These are phyloP conservation scores for Lasioglossum baleicum DNA, from an alignment of 1,140 invertebrate species.

Conservation along the genomic window DNA sequence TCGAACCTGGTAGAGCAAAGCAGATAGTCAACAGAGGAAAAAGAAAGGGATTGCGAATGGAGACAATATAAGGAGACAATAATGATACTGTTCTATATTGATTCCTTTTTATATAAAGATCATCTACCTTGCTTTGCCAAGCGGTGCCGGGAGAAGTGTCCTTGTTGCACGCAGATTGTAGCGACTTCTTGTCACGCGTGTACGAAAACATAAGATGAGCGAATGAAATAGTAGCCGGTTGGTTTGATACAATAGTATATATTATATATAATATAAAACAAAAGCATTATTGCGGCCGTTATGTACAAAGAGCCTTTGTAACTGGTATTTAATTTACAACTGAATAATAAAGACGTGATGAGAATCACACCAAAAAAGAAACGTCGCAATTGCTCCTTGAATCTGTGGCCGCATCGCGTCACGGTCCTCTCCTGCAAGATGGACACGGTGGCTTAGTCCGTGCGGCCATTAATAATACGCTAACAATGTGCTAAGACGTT, in stretches of 20 bases:
- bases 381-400: background rate
- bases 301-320: constrained; percentile 80
- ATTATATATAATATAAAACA: constrained; percentile 75
- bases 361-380: constrained; percentile 60
- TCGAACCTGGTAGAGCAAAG: background rate
- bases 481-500: background rate
- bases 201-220: constrained; percentile 29
- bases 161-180: background rate
- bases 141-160: no score
- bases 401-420: background rate
- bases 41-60: no score
- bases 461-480: background rate
- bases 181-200: constrained; percentile 38
- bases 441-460: background rate
- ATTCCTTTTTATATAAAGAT: no score
- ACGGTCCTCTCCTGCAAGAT: background rate
- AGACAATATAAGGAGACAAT: no score
- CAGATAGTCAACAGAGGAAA: no score
- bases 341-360: constrained; percentile 75
- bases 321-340: constrained; percentile 78
- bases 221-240: constrained; percentile 72
- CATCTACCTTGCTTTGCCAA: no score
- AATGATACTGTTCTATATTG: no score
- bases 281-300: constrained; percentile 75
- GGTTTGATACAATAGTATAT: constrained; percentile 77